phyloP scores from a whole-genome alignment of 2,888 invertebrate genomes.

The Pyrocoelia pectoralis region DNA sequence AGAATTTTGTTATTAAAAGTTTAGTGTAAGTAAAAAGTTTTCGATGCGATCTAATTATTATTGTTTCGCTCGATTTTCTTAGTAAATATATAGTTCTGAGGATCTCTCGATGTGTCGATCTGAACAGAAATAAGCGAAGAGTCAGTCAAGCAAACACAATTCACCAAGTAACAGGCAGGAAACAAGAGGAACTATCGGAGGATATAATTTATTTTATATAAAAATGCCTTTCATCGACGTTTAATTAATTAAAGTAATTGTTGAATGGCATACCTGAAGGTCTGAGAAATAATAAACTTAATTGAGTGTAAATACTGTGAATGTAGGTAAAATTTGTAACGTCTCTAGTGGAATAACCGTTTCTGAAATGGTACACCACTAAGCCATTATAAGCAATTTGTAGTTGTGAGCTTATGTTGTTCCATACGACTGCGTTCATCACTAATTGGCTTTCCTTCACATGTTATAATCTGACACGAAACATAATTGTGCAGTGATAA shows the following conservation, averaged over 20 bases:
- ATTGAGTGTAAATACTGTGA: constrained; percentile 4
- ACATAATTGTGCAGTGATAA: constrained; percentile 59
- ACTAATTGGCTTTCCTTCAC: constrained; percentile 59
- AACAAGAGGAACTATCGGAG: constrained; percentile 32
- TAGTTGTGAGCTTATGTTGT: constrained; percentile 50
- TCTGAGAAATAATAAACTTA: not conserved
- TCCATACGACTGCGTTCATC: constrained; percentile 56
- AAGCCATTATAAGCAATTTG: constrained; percentile 45
- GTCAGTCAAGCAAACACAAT: constrained; percentile 32
- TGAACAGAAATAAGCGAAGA: constrained; percentile 34
- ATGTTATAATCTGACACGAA: constrained; percentile 59
- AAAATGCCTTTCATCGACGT: not conserved
- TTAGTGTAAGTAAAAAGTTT: not conserved
- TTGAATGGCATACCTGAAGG: not conserved
- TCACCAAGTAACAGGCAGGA: constrained; percentile 31
- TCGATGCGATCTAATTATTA: constrained; percentile 19
- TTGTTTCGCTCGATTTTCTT: constrained; percentile 29
- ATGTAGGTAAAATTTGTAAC: not conserved
- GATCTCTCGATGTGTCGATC: constrained; percentile 32
- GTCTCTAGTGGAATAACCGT: constrained; percentile 15
- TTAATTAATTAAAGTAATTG: constrained; percentile 11
- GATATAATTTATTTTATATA: constrained; percentile 30
- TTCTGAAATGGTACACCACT: constrained; percentile 45
- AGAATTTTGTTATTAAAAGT: not conserved
- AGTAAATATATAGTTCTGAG: constrained; percentile 31